Evolutionary conservation across 1,140 invertebrate species (phyloP), one percentile per base, ranked within the genome.

Genomic region (Conus ventricosus): DNA sequence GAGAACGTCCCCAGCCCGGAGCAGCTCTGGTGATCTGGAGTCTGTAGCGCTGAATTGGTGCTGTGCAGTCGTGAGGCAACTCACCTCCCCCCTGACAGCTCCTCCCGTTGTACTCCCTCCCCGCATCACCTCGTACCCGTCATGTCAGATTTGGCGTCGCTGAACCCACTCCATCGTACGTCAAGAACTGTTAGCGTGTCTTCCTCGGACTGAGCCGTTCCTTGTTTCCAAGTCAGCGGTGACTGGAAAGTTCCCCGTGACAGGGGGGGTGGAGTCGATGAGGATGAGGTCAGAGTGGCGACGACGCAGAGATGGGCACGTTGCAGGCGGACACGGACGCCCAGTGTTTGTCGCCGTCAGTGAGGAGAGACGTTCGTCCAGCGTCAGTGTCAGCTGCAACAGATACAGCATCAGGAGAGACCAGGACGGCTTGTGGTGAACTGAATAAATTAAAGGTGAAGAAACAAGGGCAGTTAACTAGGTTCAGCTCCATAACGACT

Each of bases 261-360:
- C 88, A 60, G n/a, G 92, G 92, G 25, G 89, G 4, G 91, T 91
- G 51, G 85, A 88, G 83, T 93, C 92, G n/a, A 92, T 87, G 17
- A 90, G 25, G 17, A 92, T n/a, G 20, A 55, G 25, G 15, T 88
- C 82, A 60, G 87, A 17, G 78, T n/a, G 53, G 82, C 78, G 53
- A 87, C 80, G 8, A 88, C 60, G 88, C 92, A 93, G 15, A 92
- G 87, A 27, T 82, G 89, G 7, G 92, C 92, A 87, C 88, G 76
- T 93, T 93, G 84, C 92, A 93, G 10, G 90, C 90, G 1, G 91
- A 91, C 27, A 93, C 90, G 17, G 63, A 27, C 10, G 88, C 87
- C 78, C 81, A 87, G 80, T 93, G 92, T 5, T 25, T 71, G 71
- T 92, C 91, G 7, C 92, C 92, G 81, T 89, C 80, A 67, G 78